phyloP scores from a whole-genome alignment of 2,888 invertebrate genomes.

The Heliconius ismenius region DNA sequence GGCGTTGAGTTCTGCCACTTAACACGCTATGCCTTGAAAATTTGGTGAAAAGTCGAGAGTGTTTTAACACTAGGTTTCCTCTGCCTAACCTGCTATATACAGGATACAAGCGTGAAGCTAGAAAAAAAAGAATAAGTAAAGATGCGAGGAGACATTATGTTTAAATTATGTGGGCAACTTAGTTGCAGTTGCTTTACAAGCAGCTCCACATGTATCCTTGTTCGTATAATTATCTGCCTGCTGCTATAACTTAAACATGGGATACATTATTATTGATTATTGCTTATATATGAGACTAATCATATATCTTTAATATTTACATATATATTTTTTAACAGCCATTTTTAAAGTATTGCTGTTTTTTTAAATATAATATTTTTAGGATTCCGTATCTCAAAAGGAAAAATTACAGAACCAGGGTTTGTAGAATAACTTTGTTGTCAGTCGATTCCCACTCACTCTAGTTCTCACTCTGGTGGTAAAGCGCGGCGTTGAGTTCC shows the following conservation, averaged over 20 bases:
- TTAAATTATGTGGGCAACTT: slow-evolving; percentile 11
- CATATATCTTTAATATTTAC: slow-evolving; percentile 5
- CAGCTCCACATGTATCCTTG: slow-evolving; percentile 9
- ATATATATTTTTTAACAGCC: not conserved
- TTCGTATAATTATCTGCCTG: not conserved
- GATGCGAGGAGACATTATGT: not conserved
- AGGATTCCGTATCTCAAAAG: too few relatives aligned
- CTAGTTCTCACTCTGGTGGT: not conserved
- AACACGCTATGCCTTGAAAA: too few relatives aligned
- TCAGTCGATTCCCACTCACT: not conserved
- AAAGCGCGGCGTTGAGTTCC: not conserved
- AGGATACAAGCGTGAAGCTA: too few relatives aligned
- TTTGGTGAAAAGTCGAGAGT: too few relatives aligned
- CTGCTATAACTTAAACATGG: slow-evolving; percentile 5
- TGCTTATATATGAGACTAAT: slow-evolving; percentile 12
- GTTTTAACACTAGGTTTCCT: too few relatives aligned
- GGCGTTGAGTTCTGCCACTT: too few relatives aligned
- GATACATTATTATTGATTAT: slow-evolving; percentile 3
- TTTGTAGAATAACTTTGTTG: too few relatives aligned
- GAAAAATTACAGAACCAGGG: too few relatives aligned
- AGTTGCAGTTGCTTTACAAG: slow-evolving; percentile 7
- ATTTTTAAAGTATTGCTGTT: not conserved
- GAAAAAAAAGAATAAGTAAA: not conserved
- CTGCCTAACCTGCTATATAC: too few relatives aligned
- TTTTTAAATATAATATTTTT: not conserved